phyloP scores from a whole-genome alignment of 2,797 vertebrate species.

The Microcaecilia unicolor region DNA sequence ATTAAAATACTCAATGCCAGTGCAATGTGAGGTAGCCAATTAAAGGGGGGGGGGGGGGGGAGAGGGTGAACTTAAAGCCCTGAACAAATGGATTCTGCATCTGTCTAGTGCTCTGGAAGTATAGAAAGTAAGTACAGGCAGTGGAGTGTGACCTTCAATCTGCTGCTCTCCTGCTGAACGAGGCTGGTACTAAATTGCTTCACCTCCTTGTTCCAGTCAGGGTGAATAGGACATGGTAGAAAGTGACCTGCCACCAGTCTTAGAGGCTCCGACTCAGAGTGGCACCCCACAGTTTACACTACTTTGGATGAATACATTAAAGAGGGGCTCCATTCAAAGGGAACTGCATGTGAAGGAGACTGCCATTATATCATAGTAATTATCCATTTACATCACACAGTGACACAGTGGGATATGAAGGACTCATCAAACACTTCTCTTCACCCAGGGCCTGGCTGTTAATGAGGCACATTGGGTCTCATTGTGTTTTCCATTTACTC shows the following conservation, averaged over 20 bases:
- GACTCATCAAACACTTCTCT: conserved; percentile 68
- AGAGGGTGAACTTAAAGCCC: too few relatives aligned
- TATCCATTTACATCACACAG: conserved; percentile 64
- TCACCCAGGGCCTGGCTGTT: conserved; percentile 39
- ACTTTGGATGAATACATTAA: conserved; percentile 53
- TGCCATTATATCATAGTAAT: conserved; percentile 77
- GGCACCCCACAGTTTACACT: conserved; percentile 59
- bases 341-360: conserved; percentile 51
- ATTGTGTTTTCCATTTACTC: conserved; percentile 64
- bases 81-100: conserved; percentile 28
- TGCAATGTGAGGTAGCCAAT: too few relatives aligned
- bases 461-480: conserved; percentile 62
- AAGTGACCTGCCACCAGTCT: conserved; percentile 51
- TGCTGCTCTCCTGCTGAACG: conserved; percentile 55
- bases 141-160: conserved; percentile 61
- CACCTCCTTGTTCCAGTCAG: conserved; percentile 47
- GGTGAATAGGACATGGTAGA: conserved; percentile 45
- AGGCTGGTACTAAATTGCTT: conserved; percentile 39
- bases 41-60: too few relatives aligned
- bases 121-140: conserved; percentile 36
- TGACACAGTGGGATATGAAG: conserved; percentile 56
- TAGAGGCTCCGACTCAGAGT: conserved; percentile 42
- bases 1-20: too few relatives aligned
- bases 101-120: conserved; percentile 36
- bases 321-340: conserved; percentile 54